Conservation (phyloP, 1,140 invertebrate genomes). For the Caenorhabditis elegans region WBcel235 BX284604.4:13072501-13073000, state of each 20-base stretch:
- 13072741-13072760: constrained; percentile 39
- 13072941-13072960: no score
- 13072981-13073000: no score
- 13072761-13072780: constrained; percentile 37
- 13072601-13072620: no score
- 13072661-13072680: background rate
- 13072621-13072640: no score
- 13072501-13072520: background rate
- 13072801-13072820: constrained; percentile 28
- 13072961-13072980: no score
- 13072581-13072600: no score
- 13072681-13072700: background rate
- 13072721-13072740: constrained; percentile 35
- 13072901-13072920: background rate
- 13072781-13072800: constrained; percentile 11
- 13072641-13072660: no score
- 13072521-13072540: background rate
- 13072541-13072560: no score
- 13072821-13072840: constrained; percentile 18
- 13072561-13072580: no score
- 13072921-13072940: no score
- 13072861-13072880: background rate
- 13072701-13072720: constrained; percentile 34
- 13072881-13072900: background rate
- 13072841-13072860: constrained; percentile 31